Evolutionary conservation across 2,797 vertebrate species (phyloP), one percentile per base, ranked within the genome.

Genomic region (Zenarchopterus dispar): DNA sequence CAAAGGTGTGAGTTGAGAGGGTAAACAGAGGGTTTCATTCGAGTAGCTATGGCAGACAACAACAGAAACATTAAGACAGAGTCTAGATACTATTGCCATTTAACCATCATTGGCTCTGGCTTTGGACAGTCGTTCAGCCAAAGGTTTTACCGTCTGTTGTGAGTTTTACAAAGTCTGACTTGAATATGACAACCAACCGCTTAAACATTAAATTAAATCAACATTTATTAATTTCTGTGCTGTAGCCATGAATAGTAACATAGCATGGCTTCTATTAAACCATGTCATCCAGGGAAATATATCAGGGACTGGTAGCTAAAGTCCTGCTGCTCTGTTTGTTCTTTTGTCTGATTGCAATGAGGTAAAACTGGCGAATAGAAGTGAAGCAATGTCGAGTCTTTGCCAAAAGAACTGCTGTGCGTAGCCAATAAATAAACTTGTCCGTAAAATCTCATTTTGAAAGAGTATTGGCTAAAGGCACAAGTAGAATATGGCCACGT

Each of bases 131-230:
- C 48, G 43, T 54, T 69, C 53, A 19, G 46, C 45, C 26, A 59
- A 57, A 60, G 62, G 48, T 70, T 74, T 77, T 64, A 81, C 43
- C 4, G 46, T 52, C 73, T 53, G 59, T 73, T 52, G 58, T 11
- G 1, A 66, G 47, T 62, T 56, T 26, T n/a, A 24, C 44, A 24
- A 69, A 67, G 26, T 67, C 62, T 44, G 52, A 59, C 64, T 62
- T 31, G 51, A 67, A 28, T 19, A 18, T 52, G 39, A 50, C 36
- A 65, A 53, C 15, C 10, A 15, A 9, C 15, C 56, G 33, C 48
- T 62, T 50, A 21, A 45, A 18, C n/a, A 45, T 45, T 36, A 11
- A 13, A 13, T 39, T 13, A 39, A 15, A 13, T 39, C 3, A 36
- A 2, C 8, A 36, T 36, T 39, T 5, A 15, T 39, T 15, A 15